These are phyloP conservation scores for Helleia helle DNA, from an alignment of 2,888 invertebrate species.

Conservation along the genomic window DNA sequence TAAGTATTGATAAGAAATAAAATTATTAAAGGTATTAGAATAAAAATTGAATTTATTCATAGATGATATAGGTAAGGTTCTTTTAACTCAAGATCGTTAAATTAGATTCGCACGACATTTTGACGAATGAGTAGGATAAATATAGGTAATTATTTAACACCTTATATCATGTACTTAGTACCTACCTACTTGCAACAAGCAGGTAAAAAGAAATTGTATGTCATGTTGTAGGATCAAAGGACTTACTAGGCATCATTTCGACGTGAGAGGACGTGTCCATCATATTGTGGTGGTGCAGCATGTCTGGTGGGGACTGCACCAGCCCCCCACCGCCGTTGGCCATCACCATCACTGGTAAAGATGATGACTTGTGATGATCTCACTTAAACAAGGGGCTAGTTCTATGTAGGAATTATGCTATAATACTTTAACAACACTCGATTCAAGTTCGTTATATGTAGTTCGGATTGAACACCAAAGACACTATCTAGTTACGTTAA, in stretches of 20 bases:
- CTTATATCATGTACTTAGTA: too few relatives aligned
- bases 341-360: slow-evolving; percentile 62
- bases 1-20: too few relatives aligned
- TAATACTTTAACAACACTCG: not conserved
- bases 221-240: not conserved
- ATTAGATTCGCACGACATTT: too few relatives aligned
- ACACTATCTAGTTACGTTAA: slow-evolving; percentile 33
- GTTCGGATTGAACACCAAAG: slow-evolving; percentile 32
- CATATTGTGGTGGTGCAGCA: slow-evolving; percentile 67
- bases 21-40: too few relatives aligned
- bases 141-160: too few relatives aligned
- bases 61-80: too few relatives aligned
- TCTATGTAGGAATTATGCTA: not conserved
- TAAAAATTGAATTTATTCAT: too few relatives aligned
- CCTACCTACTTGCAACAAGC: too few relatives aligned
- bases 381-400: slow-evolving; percentile 1
- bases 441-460: not conserved
- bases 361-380: slow-evolving; percentile 4
- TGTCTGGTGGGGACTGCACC: slow-evolving; percentile 71
- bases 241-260: slow-evolving; percentile 70
- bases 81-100: too few relatives aligned
- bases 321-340: slow-evolving; percentile 68
- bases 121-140: too few relatives aligned
- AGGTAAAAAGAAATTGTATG: too few relatives aligned
- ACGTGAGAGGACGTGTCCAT: slow-evolving; percentile 69